Percentiles rank a stretch among this genome's conserved stretches.
Evolutionary conservation across 1,140 invertebrate genomes (phyloP).

Genomic region (Heliconius eleuchia): DNA sequence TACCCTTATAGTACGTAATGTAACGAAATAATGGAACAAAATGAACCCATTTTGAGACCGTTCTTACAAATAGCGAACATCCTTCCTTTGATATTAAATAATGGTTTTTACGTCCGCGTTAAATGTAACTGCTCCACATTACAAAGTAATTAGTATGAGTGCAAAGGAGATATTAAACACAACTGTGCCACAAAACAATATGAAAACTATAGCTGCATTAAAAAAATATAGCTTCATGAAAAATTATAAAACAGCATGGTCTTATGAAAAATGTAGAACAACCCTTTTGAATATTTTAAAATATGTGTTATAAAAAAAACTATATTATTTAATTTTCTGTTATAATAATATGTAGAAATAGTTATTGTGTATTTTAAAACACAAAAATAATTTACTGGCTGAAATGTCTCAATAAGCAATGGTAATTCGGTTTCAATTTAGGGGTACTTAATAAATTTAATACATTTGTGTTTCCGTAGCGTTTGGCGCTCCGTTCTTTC

Average conservation of each 20-base stretch:
- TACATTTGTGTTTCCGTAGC: too few relatives aligned
- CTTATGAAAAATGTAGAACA: too few relatives aligned
- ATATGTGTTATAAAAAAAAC: too few relatives aligned
- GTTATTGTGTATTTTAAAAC: too few relatives aligned
- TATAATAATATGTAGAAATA: too few relatives aligned
- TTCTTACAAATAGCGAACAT: not conserved
- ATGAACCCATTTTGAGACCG: not conserved
- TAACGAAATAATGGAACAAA: not conserved
- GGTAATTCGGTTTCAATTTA: too few relatives aligned
- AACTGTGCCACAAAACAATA: slow-evolving; percentile 4
- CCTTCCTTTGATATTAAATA: slow-evolving; percentile 10
- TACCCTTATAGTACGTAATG: not conserved
- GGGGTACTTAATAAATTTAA: too few relatives aligned
- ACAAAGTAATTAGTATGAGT: slow-evolving; percentile 7
- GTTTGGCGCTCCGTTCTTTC: too few relatives aligned
- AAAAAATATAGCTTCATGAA: not conserved
- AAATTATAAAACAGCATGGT: not conserved
- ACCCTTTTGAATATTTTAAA: too few relatives aligned
- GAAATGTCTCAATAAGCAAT: too few relatives aligned
- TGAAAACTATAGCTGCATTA: not conserved
- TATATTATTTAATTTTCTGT: too few relatives aligned
- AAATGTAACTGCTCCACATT: slow-evolving; percentile 13
- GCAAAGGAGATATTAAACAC: slow-evolving; percentile 6
- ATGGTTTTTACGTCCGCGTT: not conserved
- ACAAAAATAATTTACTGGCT: too few relatives aligned